phyloP scores from a whole-genome alignment of 2,888 invertebrate genomes.

The Ophion ventricosus region DNA sequence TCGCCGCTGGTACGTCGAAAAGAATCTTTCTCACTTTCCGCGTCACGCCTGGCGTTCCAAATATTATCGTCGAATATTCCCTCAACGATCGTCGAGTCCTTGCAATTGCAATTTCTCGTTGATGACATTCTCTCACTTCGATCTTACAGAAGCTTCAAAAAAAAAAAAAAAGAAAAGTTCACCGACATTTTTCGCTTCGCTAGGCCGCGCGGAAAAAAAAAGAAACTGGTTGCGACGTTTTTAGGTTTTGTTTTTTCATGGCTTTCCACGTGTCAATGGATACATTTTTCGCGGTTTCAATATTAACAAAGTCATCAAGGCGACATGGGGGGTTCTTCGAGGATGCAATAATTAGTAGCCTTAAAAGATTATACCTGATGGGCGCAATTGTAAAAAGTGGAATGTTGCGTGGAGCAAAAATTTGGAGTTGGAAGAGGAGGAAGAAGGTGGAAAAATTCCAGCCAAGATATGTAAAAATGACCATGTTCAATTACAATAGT shows the following conservation, averaged over 20 bases:
- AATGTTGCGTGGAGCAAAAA: too few relatives aligned
- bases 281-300: too few relatives aligned
- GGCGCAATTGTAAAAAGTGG: too few relatives aligned
- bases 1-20: slow-evolving; percentile 50
- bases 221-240: slow-evolving; percentile 31
- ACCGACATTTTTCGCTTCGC: neutral
- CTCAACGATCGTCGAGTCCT: slow-evolving; percentile 73
- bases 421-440: too few relatives aligned
- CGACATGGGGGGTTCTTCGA: too few relatives aligned
- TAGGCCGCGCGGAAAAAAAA: neutral
- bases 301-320: too few relatives aligned
- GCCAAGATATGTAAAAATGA: too few relatives aligned
- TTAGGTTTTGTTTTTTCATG: slow-evolving; percentile 18
- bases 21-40: slow-evolving; percentile 29
- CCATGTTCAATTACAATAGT: too few relatives aligned
- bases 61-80: slow-evolving; percentile 74
- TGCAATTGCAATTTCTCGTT: slow-evolving; percentile 71
- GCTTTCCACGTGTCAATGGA: slow-evolving; percentile 52
- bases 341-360: too few relatives aligned
- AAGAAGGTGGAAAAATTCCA: too few relatives aligned
- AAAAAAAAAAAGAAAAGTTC: neutral
- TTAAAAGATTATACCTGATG: too few relatives aligned
- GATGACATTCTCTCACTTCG: slow-evolving; percentile 29
- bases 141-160: neutral
- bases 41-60: slow-evolving; percentile 32